Conservation (phyloP, 92 coral and sea anemone species). For the Umimayanthus chanpuru region DNA sequence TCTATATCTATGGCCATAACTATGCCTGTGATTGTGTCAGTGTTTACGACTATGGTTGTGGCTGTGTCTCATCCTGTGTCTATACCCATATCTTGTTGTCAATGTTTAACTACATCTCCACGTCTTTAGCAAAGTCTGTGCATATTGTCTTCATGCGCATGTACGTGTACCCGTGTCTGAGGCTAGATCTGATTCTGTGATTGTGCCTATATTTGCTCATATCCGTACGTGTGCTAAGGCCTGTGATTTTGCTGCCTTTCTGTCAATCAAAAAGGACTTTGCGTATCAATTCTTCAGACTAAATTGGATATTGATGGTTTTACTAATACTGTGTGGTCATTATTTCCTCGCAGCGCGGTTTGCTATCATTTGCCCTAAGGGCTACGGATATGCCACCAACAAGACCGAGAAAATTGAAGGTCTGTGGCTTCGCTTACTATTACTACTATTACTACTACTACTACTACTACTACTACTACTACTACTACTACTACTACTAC, state of each 20-base stretch:
- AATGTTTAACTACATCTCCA: too few relatives aligned
- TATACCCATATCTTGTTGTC: too few relatives aligned
- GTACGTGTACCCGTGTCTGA: background rate
- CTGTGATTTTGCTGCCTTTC: background rate
- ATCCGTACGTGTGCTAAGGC: too few relatives aligned
- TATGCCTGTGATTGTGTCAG: background rate
- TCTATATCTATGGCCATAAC: background rate
- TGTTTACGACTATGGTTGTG: too few relatives aligned
- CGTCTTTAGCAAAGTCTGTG: background rate
- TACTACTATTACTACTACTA: too few relatives aligned
- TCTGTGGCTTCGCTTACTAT: conserved; percentile 5
- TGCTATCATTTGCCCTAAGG: conserved; percentile 81
- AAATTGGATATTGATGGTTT: background rate
- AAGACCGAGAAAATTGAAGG: conserved; percentile 58
- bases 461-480: too few relatives aligned
- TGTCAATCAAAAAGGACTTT: background rate
- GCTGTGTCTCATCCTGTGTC: too few relatives aligned
- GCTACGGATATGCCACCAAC: conserved; percentile 76
- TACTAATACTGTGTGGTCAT: background rate
- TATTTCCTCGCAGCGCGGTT: conserved; percentile 29
- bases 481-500: too few relatives aligned
- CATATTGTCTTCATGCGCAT: background rate
- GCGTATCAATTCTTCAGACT: background rate
- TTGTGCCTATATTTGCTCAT: too few relatives aligned
- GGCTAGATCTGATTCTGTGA: background rate